These are phyloP conservation scores for Brachionus paranguensis DNA, from an alignment of 1,140 invertebrate species.

Conservation along the genomic window DNA sequence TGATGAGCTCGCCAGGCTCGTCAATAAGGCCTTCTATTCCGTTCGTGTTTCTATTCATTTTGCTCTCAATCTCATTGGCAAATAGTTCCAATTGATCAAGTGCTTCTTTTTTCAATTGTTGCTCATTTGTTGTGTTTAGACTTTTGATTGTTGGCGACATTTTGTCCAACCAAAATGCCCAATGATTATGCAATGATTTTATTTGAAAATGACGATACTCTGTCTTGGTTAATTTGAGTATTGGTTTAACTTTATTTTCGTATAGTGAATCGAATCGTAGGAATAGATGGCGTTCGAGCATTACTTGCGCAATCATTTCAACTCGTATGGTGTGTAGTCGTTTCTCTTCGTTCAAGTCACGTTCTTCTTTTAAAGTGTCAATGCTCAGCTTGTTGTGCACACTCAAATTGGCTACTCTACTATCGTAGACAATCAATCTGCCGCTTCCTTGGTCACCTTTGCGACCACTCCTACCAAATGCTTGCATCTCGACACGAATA, in stretches of 20 bases:
- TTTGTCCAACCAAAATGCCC: conserved; percentile 18
- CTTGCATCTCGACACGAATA: background rate
- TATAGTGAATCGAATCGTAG: background rate
- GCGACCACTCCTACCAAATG: background rate
- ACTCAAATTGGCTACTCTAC: background rate
- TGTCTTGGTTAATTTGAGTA: background rate
- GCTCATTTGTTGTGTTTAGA: background rate
- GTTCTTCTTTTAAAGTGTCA: too few relatives aligned
- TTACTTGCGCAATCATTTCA: background rate
- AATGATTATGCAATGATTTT: background rate
- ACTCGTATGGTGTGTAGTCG: background rate
- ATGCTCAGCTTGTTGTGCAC: too few relatives aligned
- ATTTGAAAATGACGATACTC: conserved; percentile 7
- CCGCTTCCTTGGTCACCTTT: conserved; percentile 8
- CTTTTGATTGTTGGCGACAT: background rate
- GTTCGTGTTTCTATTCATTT: background rate
- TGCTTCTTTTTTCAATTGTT: background rate
- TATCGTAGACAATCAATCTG: background rate
- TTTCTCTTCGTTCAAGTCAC: background rate
- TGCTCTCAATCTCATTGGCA: background rate
- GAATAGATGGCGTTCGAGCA: background rate
- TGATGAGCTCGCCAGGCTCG: background rate
- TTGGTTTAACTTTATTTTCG: background rate
- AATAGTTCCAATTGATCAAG: background rate
- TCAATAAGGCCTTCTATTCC: background rate